Evolutionary conservation across 2,888 invertebrate genomes (phyloP), one percentile per base, ranked within the genome.

Genomic region (Ophion obscuratus): DNA sequence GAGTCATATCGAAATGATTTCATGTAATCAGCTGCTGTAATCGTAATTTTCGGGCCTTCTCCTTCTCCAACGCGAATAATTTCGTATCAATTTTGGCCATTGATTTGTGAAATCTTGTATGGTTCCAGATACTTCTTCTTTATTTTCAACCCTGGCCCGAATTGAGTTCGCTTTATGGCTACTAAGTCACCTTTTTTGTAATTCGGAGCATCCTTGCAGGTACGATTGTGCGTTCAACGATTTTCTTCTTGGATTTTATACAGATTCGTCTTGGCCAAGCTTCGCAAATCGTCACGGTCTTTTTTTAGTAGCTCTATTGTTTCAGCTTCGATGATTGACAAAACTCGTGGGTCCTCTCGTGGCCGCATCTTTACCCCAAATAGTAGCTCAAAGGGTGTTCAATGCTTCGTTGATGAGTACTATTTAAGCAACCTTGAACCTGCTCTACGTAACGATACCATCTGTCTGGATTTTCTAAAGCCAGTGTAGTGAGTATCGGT

Each of bases 401-500:
- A 10, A 31, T 31, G 2, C 31, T 31, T 4, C 31, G 31, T 31
- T 31, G 31, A 31, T 31, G 31, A 0, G 31, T 31, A 4, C 31
- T 31, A 31, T 31, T 31, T 4, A 4, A 31, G 31, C 31, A 31
- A 31, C 31, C 31, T 31, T 2, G 31, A 31, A 31, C 31, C 31
- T 4, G 31, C 4, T 31, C 31, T 31, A 31, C 31, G 31, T 4
- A 31, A 31, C 17, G 57, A 36, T 77, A 68, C 67, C 77, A 77
- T 59, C 24, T 68, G 20, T 31, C 59, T 0, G 77, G 77, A 59
- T 59, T 17, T 17, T 67, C 40, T 10, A 68, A 2, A 1, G 80
- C 7, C n/a, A 90, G 61, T 64, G 85, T 87, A 9, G 83, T 77
- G 9, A 92, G 81, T 3, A 80, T 24, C 17, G 83, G 84, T 14